Evolutionary conservation across 2,797 vertebrate genomes (phyloP), one percentile per base, ranked within the genome.

Genomic region (Trichosurus vulpecula): DNA sequence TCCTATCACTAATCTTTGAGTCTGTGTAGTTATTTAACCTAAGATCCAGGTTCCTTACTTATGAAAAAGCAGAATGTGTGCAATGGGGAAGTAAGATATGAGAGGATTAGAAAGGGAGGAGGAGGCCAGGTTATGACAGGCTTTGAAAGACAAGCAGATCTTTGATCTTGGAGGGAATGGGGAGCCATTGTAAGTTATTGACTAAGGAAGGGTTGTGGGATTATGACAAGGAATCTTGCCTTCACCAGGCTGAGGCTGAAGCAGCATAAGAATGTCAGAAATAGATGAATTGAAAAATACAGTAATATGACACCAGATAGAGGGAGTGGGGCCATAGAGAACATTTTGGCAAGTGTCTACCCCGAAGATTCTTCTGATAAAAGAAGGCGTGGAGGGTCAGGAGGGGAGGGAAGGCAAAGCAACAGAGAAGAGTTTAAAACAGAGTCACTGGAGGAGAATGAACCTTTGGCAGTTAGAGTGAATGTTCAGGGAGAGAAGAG

Each of bases 21-120:
- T 81, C 89, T 89, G n/a, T 31, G 16, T 52, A 74, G 52, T 66
- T 51, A 94, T 27, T 94, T 96, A 90, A 90, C 13, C 31, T 52
- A 53, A 91, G 16, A 47, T 14, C 93, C n/a, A 53, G 16, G 93
- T 96, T 94, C 19, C 35, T 95, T 91, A 61, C 91, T 95, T 96
- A 58, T 91, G 92, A 74, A 53, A 96, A 55, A 31, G 8, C 1
- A 53, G 19, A 81, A 47, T 47, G 47, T 47, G 22, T 81, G 74
- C 74, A 81, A 47, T 47, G 41, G 74, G 22, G 2, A 47, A 81
- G 8, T 81, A 27, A 81, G 9, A 4, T 81, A 10, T 81, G 47
- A 81, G 9, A 81, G 22, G 41, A 47, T 81, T 81, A 81, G n/a
- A 81, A 3, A 81, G 74, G n/a, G 47, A 11, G 74, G 22, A 81